These are phyloP conservation scores for Chaetodon auriga DNA, from an alignment of 2,113 vertebrate species.

Conservation along the genomic window DNA sequence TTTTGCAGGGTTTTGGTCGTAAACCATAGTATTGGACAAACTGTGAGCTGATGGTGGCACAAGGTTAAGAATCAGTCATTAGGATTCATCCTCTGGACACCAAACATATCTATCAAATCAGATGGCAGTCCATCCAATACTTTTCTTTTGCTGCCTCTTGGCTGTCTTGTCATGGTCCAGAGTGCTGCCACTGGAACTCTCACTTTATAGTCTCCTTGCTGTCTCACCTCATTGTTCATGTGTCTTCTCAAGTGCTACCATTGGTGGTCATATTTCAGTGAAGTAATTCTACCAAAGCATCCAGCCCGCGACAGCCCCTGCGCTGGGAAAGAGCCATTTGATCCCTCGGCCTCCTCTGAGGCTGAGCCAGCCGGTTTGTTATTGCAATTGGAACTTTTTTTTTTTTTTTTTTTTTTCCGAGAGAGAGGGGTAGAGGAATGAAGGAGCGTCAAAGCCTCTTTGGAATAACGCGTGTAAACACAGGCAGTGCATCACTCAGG, in stretches of 20 bases:
- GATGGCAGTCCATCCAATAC: no score
- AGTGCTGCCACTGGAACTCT: not conserved
- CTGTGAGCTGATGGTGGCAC: no score
- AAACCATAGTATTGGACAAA: no score
- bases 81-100: no score
- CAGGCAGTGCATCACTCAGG: slow-evolving; percentile 58
- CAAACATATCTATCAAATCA: no score
- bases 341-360: slow-evolving; percentile 30
- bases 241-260: slow-evolving; percentile 6
- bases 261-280: slow-evolving; percentile 20
- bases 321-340: slow-evolving; percentile 42
- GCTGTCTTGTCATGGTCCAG: not conserved
- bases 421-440: not conserved
- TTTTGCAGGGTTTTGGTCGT: no score
- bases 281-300: slow-evolving; percentile 33
- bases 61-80: no score
- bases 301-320: not conserved
- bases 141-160: not conserved
- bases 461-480: slow-evolving; percentile 65
- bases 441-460: slow-evolving; percentile 33
- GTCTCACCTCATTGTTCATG: slow-evolving; percentile 3
- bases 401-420: not conserved
- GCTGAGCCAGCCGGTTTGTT: slow-evolving; percentile 32
- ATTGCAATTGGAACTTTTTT: slow-evolving; percentile 38
- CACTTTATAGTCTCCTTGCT: not conserved